Percentiles rank a stretch among this genome's conserved stretches.
These are phyloP conservation scores for Sinocyclocheilus grahami DNA, from an alignment of 2,113 vertebrate genomes.

Conservation along the genomic window DNA sequence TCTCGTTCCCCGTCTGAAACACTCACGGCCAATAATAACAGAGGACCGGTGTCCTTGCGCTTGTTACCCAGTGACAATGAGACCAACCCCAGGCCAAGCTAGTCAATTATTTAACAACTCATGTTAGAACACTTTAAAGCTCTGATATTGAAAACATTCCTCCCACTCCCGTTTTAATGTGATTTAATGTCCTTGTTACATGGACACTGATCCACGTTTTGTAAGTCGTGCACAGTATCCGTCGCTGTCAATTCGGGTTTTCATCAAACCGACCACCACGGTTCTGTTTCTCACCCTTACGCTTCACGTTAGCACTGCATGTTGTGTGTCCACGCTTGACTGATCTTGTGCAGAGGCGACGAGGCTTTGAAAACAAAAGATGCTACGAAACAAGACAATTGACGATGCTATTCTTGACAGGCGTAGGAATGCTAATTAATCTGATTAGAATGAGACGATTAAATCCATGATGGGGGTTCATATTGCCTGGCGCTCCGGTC, in stretches of 20 bases:
- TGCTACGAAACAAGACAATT: constrained; percentile 42
- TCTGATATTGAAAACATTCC: constrained; percentile 46
- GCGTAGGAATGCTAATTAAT: constrained; percentile 71
- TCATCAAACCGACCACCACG: constrained; percentile 40
- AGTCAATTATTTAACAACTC: constrained; percentile 78
- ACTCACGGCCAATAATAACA: constrained; percentile 73
- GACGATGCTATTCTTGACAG: constrained; percentile 56
- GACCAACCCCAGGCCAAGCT: constrained; percentile 75
- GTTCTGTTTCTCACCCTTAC: constrained; percentile 36
- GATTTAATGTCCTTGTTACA: constrained; percentile 48
- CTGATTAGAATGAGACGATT: constrained; percentile 73
- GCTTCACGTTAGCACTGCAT: constrained; percentile 51
- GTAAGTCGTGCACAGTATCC: constrained; percentile 26
- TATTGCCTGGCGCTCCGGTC: constrained; percentile 36
- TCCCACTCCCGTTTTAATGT: constrained; percentile 30
- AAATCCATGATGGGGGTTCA: constrained; percentile 66
- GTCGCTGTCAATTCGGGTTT: constrained; percentile 63
- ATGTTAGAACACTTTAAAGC: constrained; percentile 25
- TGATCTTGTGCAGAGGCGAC: constrained; percentile 36
- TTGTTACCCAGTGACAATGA: constrained; percentile 77
- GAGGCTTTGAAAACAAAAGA: constrained; percentile 50
- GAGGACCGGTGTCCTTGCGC: constrained; percentile 71
- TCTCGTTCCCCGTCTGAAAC: constrained; percentile 60
- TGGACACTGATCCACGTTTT: constrained; percentile 49
- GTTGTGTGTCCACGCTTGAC: constrained; percentile 37